These are phyloP conservation scores for Ganaspis brasiliensis DNA, from an alignment of 2,888 invertebrate genomes.

Conservation along the genomic window DNA sequence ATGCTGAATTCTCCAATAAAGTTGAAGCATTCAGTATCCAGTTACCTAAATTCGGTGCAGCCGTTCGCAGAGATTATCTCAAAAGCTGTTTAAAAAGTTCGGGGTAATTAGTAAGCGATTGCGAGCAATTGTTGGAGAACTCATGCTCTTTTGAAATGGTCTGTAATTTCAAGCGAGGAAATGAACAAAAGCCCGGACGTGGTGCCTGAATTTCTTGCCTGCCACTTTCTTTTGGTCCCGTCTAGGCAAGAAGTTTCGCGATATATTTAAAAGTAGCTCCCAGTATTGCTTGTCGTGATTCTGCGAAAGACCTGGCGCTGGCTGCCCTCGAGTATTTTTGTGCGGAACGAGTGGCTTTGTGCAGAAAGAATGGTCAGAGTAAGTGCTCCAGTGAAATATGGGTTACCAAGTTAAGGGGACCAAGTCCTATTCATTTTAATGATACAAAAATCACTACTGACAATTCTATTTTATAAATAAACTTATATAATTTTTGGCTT, in stretches of 20 bases:
- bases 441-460: slow-evolving; percentile 66
- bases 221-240: slow-evolving; percentile 52
- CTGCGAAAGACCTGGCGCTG: slow-evolving; percentile 63
- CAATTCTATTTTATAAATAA: slow-evolving; percentile 43
- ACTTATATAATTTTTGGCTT: too few species aligned
- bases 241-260: slow-evolving; percentile 62
- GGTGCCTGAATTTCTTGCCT: slow-evolving; percentile 47
- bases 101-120: slow-evolving; percentile 34
- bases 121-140: slow-evolving; percentile 13
- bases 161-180: slow-evolving; percentile 52
- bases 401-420: slow-evolving; percentile 78
- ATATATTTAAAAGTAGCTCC: slow-evolving; percentile 65
- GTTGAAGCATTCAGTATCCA: slow-evolving; percentile 26
- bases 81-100: slow-evolving; percentile 30
- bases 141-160: slow-evolving; percentile 23
- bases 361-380: slow-evolving; percentile 75
- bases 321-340: slow-evolving; percentile 72
- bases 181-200: slow-evolving; percentile 63
- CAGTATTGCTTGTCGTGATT: slow-evolving; percentile 57
- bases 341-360: slow-evolving; percentile 76
- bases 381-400: slow-evolving; percentile 78
- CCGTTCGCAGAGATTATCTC: slow-evolving; percentile 23
- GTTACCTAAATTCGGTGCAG: slow-evolving; percentile 3
- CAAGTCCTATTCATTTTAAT: slow-evolving; percentile 71
- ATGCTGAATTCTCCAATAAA: background rate